Conservation (phyloP, 1,140 invertebrate genomes). For the Tetranychus urticae region DNA sequence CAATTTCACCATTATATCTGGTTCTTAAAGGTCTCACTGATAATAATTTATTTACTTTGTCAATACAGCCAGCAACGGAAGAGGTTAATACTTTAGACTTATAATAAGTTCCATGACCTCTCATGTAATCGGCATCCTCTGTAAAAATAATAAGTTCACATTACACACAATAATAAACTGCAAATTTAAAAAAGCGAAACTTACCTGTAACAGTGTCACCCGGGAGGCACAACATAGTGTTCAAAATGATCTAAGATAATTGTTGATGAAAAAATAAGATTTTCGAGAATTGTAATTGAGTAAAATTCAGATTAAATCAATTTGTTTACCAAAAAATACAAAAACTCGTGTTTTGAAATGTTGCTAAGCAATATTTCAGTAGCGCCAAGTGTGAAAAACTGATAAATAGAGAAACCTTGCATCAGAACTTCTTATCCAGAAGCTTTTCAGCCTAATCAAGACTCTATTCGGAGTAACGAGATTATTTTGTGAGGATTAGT, state of each 20-base stretch:
- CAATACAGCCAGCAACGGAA: constrained; percentile 74
- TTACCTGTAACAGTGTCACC: neutral
- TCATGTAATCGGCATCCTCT: constrained; percentile 22
- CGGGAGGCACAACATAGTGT: neutral
- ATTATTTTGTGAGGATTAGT: too few species aligned
- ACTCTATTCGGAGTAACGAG: too few species aligned
- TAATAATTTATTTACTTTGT: constrained; percentile 83
- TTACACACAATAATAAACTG: neutral
- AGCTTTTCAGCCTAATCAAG: too few species aligned
- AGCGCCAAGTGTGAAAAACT: too few species aligned
- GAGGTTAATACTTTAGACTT: constrained; percentile 53
- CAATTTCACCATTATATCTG: constrained; percentile 53
- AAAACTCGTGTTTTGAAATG: neutral
- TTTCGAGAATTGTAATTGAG: too few species aligned
- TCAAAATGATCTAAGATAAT: too few species aligned
- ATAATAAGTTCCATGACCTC: constrained; percentile 87
- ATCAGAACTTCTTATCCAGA: too few species aligned
- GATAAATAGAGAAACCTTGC: too few species aligned
- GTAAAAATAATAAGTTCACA: neutral
- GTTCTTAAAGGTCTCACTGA: constrained; percentile 70
- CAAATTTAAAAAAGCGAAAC: neutral
- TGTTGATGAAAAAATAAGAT: too few species aligned
- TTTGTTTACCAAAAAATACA: too few species aligned
- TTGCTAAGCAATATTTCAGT: neutral
- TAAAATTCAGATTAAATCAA: too few species aligned